Base-by-base conservation (phyloP, 2,888 invertebrate species). In the Cheilosia urbana region DNA sequence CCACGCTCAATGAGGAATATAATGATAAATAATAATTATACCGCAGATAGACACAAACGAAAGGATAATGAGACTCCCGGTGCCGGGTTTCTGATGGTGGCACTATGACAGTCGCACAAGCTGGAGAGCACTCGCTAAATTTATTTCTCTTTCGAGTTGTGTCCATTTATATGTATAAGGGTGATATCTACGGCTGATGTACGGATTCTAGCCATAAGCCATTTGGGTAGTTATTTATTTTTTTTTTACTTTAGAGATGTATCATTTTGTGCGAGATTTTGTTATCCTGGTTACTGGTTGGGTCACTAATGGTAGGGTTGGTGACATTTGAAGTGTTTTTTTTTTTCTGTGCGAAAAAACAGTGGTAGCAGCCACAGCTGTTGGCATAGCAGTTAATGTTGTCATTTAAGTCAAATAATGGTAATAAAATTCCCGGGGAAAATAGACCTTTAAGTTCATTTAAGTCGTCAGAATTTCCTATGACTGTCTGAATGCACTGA, bases 21-120 rank as follows among this genome's bases (percentile, higher is more conserved):
- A 77, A 82, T 82, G 72, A 83, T 83, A 83, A 78, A 83, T 83
- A 83, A 77, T 83, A 83, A 83, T 83, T 83, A 72, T 60, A 73
- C 66, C 82, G 72, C 82, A 72, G 78, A 79, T 79, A 79, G 82
- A 73, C 49, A 78, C 53, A 71, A 53, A 60, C 69, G 51, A 68
- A 65, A 55, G 62, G 77, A 78, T 83, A 83, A 83, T 77, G 72
- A 83, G 69, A 63, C 63, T 71, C 69, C 53, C 63, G 55, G 30
- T 15, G 21, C 19, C 21, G 49, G 49, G 17, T 17, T 9, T 17
- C 19, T 17, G 47, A 15, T 45, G 45, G 13, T 24, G 40, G 42
- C 55, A 3, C 13, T 27, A 17, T 24, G 40, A 30, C 55, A 6
- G 19, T 42, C 66, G 42, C 66, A 58, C 76, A 21, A 51, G 51